These are phyloP conservation scores for Gryllus bimaculatus DNA, from an alignment of 1,140 invertebrate genomes.

Conservation along the genomic window DNA sequence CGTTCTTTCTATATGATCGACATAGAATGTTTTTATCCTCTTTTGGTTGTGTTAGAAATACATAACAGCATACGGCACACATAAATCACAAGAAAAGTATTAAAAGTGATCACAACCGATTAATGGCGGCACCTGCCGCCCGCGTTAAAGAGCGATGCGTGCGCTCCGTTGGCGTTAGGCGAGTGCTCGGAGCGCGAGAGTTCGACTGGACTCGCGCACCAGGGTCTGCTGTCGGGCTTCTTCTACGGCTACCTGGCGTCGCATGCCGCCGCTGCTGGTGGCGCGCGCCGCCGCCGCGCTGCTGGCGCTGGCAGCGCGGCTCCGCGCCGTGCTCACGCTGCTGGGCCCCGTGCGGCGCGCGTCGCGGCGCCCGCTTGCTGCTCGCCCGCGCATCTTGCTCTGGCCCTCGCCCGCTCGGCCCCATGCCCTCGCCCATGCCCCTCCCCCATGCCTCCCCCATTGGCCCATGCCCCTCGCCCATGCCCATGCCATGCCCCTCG, in stretches of 20 bases:
- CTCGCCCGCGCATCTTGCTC: slow-evolving; percentile 41
- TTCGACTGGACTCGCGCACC: slow-evolving; percentile 51
- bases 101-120: too few relatives aligned
- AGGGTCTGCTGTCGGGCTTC: slow-evolving; percentile 55
- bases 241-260: slow-evolving; percentile 62
- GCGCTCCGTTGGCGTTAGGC: neutral
- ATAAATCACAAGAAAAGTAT: too few relatives aligned
- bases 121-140: too few relatives aligned
- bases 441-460: too few relatives aligned
- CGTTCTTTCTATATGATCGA: too few relatives aligned
- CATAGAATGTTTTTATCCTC: too few relatives aligned
- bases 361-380: slow-evolving; percentile 31
- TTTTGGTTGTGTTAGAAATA: too few relatives aligned
- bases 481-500: too few relatives aligned
- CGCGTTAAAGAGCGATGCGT: too few relatives aligned
- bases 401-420: slow-evolving; percentile 28
- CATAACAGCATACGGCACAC: too few relatives aligned
- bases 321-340: slow-evolving; percentile 48
- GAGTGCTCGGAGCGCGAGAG: slow-evolving; percentile 44
- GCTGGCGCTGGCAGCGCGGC: slow-evolving; percentile 46
- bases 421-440: too few relatives aligned
- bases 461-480: too few relatives aligned
- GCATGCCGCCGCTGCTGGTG: slow-evolving; percentile 44
- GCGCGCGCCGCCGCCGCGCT: slow-evolving; percentile 43
- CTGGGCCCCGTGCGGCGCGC: slow-evolving; percentile 41